Evolutionary conservation across 2,797 vertebrate species (phyloP).

Genomic region (Hemitrygon akajei): DNA sequence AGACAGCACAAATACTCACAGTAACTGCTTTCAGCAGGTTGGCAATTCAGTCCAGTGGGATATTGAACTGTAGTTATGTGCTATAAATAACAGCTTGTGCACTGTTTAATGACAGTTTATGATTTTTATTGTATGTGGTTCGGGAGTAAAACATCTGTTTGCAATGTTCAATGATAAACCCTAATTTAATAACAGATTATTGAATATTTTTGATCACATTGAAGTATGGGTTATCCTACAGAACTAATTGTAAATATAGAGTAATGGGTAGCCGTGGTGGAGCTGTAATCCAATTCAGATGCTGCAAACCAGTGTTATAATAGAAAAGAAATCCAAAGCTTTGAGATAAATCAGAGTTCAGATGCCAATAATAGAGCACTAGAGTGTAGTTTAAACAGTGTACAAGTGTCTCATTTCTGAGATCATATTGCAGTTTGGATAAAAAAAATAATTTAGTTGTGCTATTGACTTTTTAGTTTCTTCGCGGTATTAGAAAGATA

Average conservation of each 20-base stretch:
- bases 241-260: constrained; percentile 22
- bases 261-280: constrained; percentile 9
- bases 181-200: constrained; percentile 21
- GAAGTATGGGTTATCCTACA: not conserved
- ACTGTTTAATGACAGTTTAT: not conserved
- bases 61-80: not conserved
- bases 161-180: not conserved
- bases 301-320: not conserved
- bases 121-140: not conserved
- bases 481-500: not conserved
- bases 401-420: constrained; percentile 24
- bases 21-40: no score
- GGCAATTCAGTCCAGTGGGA: not conserved
- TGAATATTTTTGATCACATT: not conserved
- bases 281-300: constrained; percentile 25
- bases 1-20: no score
- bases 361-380: not conserved
- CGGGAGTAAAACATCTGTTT: not conserved
- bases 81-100: not conserved
- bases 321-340: not conserved
- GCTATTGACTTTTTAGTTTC: constrained; percentile 12
- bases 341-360: constrained; percentile 7
- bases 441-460: not conserved
- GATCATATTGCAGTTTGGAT: constrained; percentile 25
- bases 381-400: not conserved